Conservation (phyloP, 1,140 invertebrate species). For the Orchestia grillus region DNA sequence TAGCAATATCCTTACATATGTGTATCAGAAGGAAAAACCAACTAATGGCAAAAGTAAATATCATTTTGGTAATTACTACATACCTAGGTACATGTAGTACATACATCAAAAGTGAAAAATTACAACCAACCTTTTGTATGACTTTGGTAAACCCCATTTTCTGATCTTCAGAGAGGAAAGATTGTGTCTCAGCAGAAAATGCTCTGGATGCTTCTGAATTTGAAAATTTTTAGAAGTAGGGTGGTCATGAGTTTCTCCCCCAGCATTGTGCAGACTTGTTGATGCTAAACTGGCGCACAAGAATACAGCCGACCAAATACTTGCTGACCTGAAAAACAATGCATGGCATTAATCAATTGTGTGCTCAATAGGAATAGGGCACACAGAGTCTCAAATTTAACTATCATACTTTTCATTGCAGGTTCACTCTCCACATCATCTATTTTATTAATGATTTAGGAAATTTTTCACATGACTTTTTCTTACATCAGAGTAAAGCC, state of each 20-base stretch:
- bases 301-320: background rate
- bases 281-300: background rate
- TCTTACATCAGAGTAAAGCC: background rate
- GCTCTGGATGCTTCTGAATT: background rate
- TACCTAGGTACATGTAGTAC: no score
- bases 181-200: background rate
- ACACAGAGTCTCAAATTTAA: background rate
- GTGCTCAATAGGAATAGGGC: background rate
- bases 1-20: no score
- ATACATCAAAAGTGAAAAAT: background rate
- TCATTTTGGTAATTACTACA: no score
- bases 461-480: background rate
- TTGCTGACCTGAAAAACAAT: background rate
- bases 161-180: background rate
- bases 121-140: background rate
- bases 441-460: no score
- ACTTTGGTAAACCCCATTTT: background rate
- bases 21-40: no score
- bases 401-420: background rate
- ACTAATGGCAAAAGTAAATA: no score
- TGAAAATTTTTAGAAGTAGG: background rate
- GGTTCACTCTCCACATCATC: no score
- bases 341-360: background rate
- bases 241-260: background rate
- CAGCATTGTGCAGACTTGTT: background rate